Conservation (phyloP, 2,113 vertebrate species). For the Scatophagus argus region DNA sequence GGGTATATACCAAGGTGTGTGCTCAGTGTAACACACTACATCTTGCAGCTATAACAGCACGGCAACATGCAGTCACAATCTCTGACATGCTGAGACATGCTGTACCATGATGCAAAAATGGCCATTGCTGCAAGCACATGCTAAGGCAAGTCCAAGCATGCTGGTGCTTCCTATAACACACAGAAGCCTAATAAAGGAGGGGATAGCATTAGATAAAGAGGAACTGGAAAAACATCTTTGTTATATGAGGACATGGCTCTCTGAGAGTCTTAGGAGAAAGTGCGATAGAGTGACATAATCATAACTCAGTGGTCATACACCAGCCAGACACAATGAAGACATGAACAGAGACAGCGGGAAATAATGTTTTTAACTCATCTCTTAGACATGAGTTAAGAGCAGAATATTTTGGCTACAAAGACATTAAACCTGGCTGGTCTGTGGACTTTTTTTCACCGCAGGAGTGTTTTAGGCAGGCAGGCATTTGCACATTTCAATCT, state of each 20-base stretch:
- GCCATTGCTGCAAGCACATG: not conserved
- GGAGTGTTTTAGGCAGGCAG: not conserved
- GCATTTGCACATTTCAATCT: not conserved
- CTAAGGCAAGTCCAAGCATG: not conserved
- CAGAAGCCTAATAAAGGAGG: not conserved
- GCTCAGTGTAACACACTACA: not conserved
- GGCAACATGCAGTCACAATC: not conserved
- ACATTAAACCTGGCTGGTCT: not conserved
- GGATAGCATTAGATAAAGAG: constrained; percentile 19
- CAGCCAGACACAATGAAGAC: constrained; percentile 38
- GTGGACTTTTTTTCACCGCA: constrained; percentile 62
- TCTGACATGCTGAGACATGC: not conserved
- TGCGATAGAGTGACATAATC: not conserved
- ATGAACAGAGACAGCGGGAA: constrained; percentile 12
- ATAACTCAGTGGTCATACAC: constrained; percentile 6
- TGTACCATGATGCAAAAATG: not conserved
- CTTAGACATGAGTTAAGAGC: constrained; percentile 79
- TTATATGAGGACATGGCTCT: constrained; percentile 61
- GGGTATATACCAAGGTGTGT: not conserved
- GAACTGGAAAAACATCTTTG: constrained; percentile 50
- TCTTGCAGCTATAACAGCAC: not conserved
- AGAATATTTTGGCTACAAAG: not conserved
- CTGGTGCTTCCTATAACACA: too few relatives aligned
- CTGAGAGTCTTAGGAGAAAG: constrained; percentile 27
- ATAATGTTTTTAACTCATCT: constrained; percentile 68